phyloP scores from a whole-genome alignment of 2,888 invertebrate species.

The Phengaris arion region DNA sequence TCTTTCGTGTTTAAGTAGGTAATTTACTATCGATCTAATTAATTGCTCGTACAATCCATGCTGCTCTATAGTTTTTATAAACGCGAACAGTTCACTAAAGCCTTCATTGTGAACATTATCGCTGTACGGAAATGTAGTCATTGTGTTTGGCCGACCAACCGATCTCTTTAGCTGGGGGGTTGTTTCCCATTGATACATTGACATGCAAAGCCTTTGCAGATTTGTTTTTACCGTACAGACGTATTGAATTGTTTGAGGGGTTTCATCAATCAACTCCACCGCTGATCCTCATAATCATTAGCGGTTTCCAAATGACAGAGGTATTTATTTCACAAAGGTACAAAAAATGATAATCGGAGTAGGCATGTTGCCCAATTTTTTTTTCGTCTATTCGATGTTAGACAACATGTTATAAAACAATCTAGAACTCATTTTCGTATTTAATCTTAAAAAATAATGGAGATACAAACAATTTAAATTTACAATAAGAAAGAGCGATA shows the following conservation, averaged over 20 bases:
- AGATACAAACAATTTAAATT: too few species aligned
- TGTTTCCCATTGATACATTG: constrained; percentile 32
- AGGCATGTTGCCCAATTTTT: neutral
- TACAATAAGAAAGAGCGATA: too few species aligned
- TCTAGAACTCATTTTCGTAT: too few species aligned
- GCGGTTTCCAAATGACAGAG: constrained; percentile 4
- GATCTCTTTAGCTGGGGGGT: constrained; percentile 35
- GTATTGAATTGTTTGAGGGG: constrained; percentile 15
- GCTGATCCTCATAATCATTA: constrained; percentile 2
- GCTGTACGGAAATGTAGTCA: constrained; percentile 31
- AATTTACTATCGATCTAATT: constrained; percentile 1
- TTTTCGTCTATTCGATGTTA: too few species aligned
- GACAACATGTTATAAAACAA: too few species aligned
- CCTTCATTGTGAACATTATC: constrained; percentile 34
- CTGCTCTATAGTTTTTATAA: constrained; percentile 6
- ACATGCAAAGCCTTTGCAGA: constrained; percentile 25
- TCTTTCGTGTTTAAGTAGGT: neutral
- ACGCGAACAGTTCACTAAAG: constrained; percentile 29
- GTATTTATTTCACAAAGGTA: neutral
- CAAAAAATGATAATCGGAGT: neutral
- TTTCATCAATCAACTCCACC: constrained; percentile 20
- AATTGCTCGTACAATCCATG: neutral
- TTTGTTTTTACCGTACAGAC: constrained; percentile 11
- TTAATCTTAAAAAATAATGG: too few species aligned
- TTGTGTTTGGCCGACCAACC: constrained; percentile 40